Base-by-base conservation (phyloP, 2,888 invertebrate species). In the Phyto melanocephala region DNA sequence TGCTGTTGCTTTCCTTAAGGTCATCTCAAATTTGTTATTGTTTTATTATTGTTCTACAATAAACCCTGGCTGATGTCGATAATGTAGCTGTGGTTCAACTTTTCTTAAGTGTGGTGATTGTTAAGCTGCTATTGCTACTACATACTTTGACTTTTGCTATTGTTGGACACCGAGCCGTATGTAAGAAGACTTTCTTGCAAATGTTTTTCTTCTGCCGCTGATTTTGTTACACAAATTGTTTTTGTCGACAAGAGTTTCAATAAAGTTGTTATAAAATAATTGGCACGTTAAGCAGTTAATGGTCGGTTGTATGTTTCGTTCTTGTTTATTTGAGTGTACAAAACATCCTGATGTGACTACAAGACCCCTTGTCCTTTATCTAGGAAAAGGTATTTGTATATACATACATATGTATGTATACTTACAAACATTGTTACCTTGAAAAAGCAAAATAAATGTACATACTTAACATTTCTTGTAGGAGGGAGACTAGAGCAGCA, bases 241-340 rank as follows among this genome's bases (percentile, higher is more conserved):
- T 72, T 71, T 75, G 50, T 58, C 60, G 68, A 62, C 71, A 65
- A 72, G 84, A 75, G 70, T 83, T 84, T 80, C 80, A 83, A 85
- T 84, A 84, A 84, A 83, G 79, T 81, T 72, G 71, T 75, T 67
- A 76, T 80, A 50, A 84, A 79, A 75, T 85, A 84, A 84, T 84
- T 85, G 84, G 83, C 84, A 83, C 81, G 79, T 79, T 84, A 82
- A 84, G 68, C 60, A 79, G 80, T 79, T 78, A 75, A 78, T 80
- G 74, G 63, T 56, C 10, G 45, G 58, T 70, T 71, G 47, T 67
- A 35, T 62, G 20, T 50, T 35, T 35, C 22, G 17, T 65, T 0
- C 15, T 40, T 72, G 33, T 33, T 17, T 20, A 13, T 63, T 13
- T 42, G 8, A 5, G 28, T 24, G 24, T 24, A n/a, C n/a, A 47